Conservation (phyloP, 2,113 vertebrate species). For the Mustela nigripes region DNA sequence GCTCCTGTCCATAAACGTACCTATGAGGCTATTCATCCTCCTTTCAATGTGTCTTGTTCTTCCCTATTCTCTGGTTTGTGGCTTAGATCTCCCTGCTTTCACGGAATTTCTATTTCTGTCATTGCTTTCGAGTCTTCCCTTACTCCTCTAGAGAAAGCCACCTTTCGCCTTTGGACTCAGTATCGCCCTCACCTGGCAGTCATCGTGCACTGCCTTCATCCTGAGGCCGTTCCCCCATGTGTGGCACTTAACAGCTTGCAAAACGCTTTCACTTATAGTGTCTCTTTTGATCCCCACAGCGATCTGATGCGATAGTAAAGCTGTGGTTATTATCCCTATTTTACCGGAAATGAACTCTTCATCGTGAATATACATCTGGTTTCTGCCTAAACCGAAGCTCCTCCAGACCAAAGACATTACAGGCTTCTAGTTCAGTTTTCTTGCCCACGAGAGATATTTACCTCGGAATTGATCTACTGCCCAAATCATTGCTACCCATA, state of each 20-base stretch:
- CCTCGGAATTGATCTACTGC: neutral
- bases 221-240: neutral
- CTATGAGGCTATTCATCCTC: neutral
- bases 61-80: neutral
- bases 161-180: neutral
- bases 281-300: neutral
- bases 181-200: neutral
- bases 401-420: neutral
- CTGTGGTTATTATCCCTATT: neutral
- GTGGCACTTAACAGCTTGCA: neutral
- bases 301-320: constrained; percentile 11
- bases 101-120: neutral
- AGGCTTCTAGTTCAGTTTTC: neutral
- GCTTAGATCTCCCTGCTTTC: neutral
- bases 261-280: neutral
- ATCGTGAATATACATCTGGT: neutral
- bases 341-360: neutral
- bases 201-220: neutral
- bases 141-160: neutral
- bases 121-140: neutral
- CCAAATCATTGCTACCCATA: constrained; percentile 6
- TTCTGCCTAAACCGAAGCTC: neutral
- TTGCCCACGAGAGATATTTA: neutral
- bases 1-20: neutral
- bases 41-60: neutral